phyloP scores from a whole-genome alignment of 2,797 vertebrate genomes.

The Tenualosa thibaudeaui region DNA sequence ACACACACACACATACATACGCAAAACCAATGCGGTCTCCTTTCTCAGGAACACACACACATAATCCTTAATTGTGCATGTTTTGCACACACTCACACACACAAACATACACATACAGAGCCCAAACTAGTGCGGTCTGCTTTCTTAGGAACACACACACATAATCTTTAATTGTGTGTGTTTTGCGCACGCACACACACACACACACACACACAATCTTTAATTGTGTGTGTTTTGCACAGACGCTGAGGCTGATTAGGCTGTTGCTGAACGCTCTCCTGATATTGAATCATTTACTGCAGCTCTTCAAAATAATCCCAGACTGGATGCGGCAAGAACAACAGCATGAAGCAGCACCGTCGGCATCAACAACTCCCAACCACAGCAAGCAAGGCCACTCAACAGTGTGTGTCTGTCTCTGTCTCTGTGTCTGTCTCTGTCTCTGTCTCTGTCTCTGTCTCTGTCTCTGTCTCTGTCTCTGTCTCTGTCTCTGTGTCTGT shows the following conservation, averaged over 20 bases:
- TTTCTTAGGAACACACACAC: too few relatives aligned
- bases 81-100: background rate
- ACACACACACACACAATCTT: background rate
- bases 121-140: background rate
- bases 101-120: conserved; percentile 21
- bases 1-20: too few relatives aligned
- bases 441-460: too few relatives aligned
- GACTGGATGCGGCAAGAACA: background rate
- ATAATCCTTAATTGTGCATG: too few relatives aligned
- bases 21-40: too few relatives aligned
- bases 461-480: background rate
- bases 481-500: background rate
- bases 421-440: too few relatives aligned
- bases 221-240: background rate
- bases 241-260: too few relatives aligned
- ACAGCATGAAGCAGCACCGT: background rate
- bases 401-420: background rate
- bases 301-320: conserved; percentile 21
- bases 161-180: too few relatives aligned
- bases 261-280: conserved; percentile 6
- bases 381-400: background rate
- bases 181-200: too few relatives aligned
- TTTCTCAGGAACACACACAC: too few relatives aligned
- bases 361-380: background rate
- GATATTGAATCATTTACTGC: conserved; percentile 41